phyloP scores from a whole-genome alignment of 2,113 vertebrate species.

The Anoplopoma fimbria region DNA sequence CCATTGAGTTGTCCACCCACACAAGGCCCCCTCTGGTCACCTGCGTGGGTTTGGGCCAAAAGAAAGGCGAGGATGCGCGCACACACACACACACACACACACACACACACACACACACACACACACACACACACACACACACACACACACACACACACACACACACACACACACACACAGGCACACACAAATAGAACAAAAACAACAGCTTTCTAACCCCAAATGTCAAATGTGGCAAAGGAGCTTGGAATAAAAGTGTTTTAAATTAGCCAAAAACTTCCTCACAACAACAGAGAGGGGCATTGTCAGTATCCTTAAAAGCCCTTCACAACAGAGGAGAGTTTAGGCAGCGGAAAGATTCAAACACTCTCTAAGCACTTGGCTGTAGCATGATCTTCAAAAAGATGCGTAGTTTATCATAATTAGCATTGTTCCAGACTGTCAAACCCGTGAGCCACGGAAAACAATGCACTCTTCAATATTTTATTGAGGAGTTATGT shows the following conservation, averaged over 20 bases:
- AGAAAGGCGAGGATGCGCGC: slow-evolving; percentile 50
- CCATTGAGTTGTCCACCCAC: slow-evolving; percentile 82
- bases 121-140: slow-evolving; percentile 24
- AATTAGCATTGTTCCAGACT: slow-evolving; percentile 66
- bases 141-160: background rate
- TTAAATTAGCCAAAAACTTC: slow-evolving; percentile 68
- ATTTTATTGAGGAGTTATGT: slow-evolving; percentile 57
- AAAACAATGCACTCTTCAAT: slow-evolving; percentile 61
- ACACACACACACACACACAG: slow-evolving; percentile 2
- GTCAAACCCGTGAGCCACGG: slow-evolving; percentile 47
- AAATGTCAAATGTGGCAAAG: slow-evolving; percentile 49
- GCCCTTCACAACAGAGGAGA: slow-evolving; percentile 47
- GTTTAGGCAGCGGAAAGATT: slow-evolving; percentile 28
- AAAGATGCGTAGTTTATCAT: slow-evolving; percentile 56
- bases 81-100: background rate
- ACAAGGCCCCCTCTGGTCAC: slow-evolving; percentile 69
- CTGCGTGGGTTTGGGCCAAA: slow-evolving; percentile 76
- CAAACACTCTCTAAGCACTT: slow-evolving; percentile 55
- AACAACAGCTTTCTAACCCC: slow-evolving; percentile 51
- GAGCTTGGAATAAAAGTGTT: slow-evolving; percentile 50
- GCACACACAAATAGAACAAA: slow-evolving; percentile 27
- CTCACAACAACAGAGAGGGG: slow-evolving; percentile 39
- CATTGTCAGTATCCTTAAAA: slow-evolving; percentile 54
- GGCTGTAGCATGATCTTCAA: slow-evolving; percentile 51
- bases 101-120: background rate